These are phyloP conservation scores for Lagenorhynchus albirostris DNA, from an alignment of 2,113 vertebrate genomes.

Conservation along the genomic window DNA sequence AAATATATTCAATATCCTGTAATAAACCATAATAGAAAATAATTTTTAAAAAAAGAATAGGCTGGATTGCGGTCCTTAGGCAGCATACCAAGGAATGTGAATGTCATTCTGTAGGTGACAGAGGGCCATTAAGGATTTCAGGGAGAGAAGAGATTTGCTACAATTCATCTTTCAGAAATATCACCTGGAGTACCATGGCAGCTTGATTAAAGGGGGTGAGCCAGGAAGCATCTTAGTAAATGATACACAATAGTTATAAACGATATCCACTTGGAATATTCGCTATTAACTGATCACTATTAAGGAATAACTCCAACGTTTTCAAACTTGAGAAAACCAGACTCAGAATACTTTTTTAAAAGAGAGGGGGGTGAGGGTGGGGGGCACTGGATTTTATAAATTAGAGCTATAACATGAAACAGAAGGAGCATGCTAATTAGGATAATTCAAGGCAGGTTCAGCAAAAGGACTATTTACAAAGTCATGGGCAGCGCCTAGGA, in stretches of 20 bases:
- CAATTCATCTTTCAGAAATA: not conserved
- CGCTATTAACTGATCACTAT: not conserved
- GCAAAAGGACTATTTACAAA: not conserved
- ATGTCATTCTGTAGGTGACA: not conserved
- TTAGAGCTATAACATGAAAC: not conserved
- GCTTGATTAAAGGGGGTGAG: not conserved
- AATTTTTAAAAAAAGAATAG: not conserved
- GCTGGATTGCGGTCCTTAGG: not conserved
- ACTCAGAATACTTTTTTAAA: not conserved
- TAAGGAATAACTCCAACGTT: not conserved
- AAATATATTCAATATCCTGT: not conserved
- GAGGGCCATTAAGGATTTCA: not conserved
- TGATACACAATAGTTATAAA: not conserved
- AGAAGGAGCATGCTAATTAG: not conserved
- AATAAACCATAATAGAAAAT: not conserved
- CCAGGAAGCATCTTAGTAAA: not conserved
- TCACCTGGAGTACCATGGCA: not conserved
- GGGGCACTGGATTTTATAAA: not conserved
- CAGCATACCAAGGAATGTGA: not conserved
- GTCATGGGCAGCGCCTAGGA: not conserved
- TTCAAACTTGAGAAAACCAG: not conserved
- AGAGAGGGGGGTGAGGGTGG: no score
- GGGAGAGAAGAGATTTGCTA: not conserved
- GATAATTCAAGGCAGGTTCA: slow-evolving; percentile 13
- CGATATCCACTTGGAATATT: not conserved